Evolutionary conservation across 2,113 vertebrate genomes (phyloP), one percentile per base, ranked within the genome.

Genomic region (Chitala chitala): DNA sequence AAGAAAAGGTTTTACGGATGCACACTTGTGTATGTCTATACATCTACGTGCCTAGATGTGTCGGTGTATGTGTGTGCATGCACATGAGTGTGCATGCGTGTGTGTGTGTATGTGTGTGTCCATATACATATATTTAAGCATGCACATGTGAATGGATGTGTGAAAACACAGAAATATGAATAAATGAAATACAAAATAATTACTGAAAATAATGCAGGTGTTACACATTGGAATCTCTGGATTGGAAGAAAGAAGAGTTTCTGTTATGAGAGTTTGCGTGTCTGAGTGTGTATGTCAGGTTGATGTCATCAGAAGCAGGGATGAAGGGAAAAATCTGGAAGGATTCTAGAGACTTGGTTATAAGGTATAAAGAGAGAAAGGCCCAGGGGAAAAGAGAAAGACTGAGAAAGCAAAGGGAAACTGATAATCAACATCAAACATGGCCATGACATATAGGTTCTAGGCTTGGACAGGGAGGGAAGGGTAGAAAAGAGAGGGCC

Each of bases 371-470:
- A 48, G 50, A 71, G 51, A 12, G 31, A 17, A 71, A 31, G 82
- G 76, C 73, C 80, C 74, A 48, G 0, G 74, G 82, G 78, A 82
- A 78, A 74, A 85, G 73, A 81, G 76, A 71, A 24, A 78, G 80
- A 81, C 6, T 68, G 53, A 61, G 73, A 77, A 75, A 80, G 70
- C 75, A 72, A 24, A 71, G 78, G 50, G 73, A 78, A 86, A 84
- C 81, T 86, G 87, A 88, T 77, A 81, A 90, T 90, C 82, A 86
- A 94, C 92, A 93, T 92, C 89, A 91, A 94, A 93, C 91, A 93
- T 90, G 93, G 91, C 85, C 81, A 92, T 92, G 87, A 93, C 90
- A 93, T 93, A 92, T 90, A 91, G 93, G 94, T 92, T 89, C 88
- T 92, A 92, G 92, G 92, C 91, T 92, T 91, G 90, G 89, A 83